Percentiles rank a stretch among this genome's conserved stretches.
Conservation (phyloP, 2,797 vertebrate genomes). For the Xiphophorus birchmanni region DNA sequence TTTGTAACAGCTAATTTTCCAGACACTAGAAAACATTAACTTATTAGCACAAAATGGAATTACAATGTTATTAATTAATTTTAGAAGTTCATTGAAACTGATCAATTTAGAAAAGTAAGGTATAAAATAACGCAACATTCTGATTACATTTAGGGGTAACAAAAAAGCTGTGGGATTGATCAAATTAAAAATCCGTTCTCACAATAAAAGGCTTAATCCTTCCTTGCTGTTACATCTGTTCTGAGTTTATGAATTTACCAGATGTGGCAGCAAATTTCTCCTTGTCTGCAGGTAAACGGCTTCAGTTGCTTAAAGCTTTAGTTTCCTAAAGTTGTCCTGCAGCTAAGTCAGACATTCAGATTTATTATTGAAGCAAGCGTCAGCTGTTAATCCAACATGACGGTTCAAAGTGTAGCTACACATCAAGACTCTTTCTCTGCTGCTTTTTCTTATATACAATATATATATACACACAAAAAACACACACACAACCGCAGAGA, state of each 20-base stretch:
- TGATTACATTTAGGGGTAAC: neutral
- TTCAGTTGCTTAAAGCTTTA: neutral
- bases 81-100: neutral
- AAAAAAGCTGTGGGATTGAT: neutral
- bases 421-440: constrained; percentile 9
- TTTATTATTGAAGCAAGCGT: constrained; percentile 14
- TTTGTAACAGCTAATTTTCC: too few species aligned
- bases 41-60: neutral
- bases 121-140: neutral
- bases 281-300: neutral
- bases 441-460: neutral
- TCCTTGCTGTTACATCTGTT: neutral
- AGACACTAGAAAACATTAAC: too few species aligned
- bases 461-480: constrained; percentile 1
- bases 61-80: neutral
- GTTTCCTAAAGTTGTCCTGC: neutral
- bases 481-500: constrained; percentile 5
- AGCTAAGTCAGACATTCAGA: neutral
- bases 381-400: constrained; percentile 17
- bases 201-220: neutral
- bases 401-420: constrained; percentile 23
- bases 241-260: neutral
- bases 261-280: neutral
- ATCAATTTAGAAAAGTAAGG: neutral
- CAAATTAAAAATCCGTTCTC: neutral